Evolutionary conservation across 2,797 vertebrate species (phyloP), one percentile per base, ranked within the genome.

Genomic region (Podarcis lilfordi): DNA sequence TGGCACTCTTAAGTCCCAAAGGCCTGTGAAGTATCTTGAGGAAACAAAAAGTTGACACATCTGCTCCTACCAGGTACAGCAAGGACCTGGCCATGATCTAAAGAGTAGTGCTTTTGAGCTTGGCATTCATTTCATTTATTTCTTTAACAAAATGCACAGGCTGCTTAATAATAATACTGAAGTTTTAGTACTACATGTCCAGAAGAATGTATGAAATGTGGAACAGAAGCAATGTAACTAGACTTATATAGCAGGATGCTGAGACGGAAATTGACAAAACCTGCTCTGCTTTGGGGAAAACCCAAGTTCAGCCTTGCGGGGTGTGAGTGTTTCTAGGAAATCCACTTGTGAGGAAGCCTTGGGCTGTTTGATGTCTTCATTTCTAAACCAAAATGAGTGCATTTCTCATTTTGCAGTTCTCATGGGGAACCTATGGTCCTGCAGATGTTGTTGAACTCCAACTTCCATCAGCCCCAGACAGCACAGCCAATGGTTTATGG

Each of bases 41-140:
- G 93, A 90, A 89, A 94, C 90, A 5, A 91, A 93, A 91, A 94
- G 90, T 89, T 95, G 91, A 90, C 77, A 83, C 66, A 93, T 94
- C 93, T 96, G 91, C 89, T 95, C 84, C 82, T 90, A 93, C 92
- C 90, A 96, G 92, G 92, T 94, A 96, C 80, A 90, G 50, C 85
- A 83, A 89, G 8, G 85, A 90, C n/a, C 45, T 2, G 43, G 83
- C 61, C 59, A 1, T 2, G 43, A 78, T 50, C 50, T 50, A 50
- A 50, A 50, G 11, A 50, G 11, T 21, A 61, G 59, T 61, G 21
- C 21, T 17, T 61, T 61, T 61, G 19, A 61, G 19, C 59, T 61
- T 61, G 59, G 15, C 59, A 61, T 61, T 61, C 13, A 61, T 61
- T 61, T 61, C 59, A 61, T 21, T 61, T 61, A 61, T 21, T 61